Percentiles rank a stretch among this genome's conserved stretches.
Conservation (phyloP, 2,113 vertebrate genomes). For the Gymnobelideus leadbeateri region DNA sequence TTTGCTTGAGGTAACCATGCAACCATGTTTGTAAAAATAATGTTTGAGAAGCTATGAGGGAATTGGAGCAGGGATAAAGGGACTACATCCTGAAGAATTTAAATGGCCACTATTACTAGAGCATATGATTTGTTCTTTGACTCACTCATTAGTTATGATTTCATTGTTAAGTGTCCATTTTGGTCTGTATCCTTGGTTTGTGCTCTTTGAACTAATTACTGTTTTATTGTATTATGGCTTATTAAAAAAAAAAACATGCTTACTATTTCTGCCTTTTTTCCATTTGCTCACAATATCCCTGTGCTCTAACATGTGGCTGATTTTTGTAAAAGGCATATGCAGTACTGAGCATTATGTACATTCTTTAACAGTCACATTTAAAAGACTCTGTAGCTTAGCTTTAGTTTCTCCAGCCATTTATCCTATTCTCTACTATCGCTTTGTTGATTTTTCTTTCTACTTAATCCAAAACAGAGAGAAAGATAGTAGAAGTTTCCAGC, state of each 20-base stretch:
- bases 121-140: background rate
- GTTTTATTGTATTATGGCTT: background rate
- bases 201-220: background rate
- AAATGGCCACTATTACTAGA: too few relatives aligned
- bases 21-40: too few relatives aligned
- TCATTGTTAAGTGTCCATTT: background rate
- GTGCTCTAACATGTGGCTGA: background rate
- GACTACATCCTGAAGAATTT: too few relatives aligned
- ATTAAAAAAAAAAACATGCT: background rate
- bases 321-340: background rate
- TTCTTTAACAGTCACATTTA: background rate
- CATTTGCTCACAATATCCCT: background rate
- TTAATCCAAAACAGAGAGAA: background rate
- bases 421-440: background rate
- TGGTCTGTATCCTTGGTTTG: background rate
- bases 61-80: too few relatives aligned
- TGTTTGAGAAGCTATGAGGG: too few relatives aligned
- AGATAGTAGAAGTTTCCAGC: background rate
- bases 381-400: background rate
- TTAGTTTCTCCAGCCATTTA: too few relatives aligned
- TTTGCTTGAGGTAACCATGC: background rate
- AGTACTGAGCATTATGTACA: background rate
- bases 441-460: background rate
- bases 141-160: background rate
- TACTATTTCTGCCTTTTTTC: background rate